Conservation (phyloP, 2,797 vertebrate genomes). For the Myotis vivesi region DNA sequence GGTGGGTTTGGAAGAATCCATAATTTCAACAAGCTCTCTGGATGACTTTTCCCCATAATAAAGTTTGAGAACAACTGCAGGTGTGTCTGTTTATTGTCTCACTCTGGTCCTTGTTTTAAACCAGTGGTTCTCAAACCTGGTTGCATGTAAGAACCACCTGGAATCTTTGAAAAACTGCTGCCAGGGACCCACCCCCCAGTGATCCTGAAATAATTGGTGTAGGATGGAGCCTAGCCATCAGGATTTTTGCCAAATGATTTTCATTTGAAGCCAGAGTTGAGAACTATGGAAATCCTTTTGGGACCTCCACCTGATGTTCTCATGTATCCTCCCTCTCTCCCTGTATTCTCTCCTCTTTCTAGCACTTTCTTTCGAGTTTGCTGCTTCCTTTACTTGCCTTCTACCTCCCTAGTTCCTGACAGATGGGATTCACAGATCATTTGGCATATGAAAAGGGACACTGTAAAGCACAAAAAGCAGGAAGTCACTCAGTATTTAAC, state of each 20-base stretch:
- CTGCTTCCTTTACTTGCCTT: not conserved
- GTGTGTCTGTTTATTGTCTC: slow-evolving; percentile 56
- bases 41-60: slow-evolving; percentile 50
- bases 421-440: slow-evolving; percentile 61
- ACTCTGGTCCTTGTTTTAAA: slow-evolving; percentile 37
- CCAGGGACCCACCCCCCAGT: not conserved
- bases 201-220: not conserved
- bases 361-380: not conserved
- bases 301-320: not conserved
- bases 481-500: slow-evolving; percentile 50
- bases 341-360: not conserved
- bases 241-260: not conserved
- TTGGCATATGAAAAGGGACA: slow-evolving; percentile 26
- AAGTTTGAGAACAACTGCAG: slow-evolving; percentile 45
- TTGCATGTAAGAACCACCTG: not conserved
- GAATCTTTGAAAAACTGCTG: not conserved
- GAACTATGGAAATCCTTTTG: not conserved
- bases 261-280: not conserved
- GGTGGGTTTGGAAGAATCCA: slow-evolving; percentile 24
- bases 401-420: slow-evolving; percentile 54
- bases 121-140: not conserved
- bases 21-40: slow-evolving; percentile 34
- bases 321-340: not conserved
- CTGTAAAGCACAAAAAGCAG: slow-evolving; percentile 47
- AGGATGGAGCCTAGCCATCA: not conserved